Conservation (phyloP, 1,140 invertebrate species). For the Drosophila ficusphila region DNA sequence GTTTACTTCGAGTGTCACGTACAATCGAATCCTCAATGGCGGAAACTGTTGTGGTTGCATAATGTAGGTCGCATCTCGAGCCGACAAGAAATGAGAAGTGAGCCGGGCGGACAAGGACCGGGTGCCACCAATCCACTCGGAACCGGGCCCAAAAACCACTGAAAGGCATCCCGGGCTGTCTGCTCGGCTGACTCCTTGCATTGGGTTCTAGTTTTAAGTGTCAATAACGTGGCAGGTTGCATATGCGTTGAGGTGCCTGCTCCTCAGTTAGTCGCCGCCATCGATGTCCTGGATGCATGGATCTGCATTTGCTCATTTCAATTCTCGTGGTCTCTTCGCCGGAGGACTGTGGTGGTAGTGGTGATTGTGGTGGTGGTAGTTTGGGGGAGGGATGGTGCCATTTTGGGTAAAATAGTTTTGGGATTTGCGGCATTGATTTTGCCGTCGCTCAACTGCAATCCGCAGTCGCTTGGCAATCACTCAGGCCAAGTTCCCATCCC, state of each 20-base stretch:
- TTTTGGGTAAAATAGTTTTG: slow-evolving; percentile 75
- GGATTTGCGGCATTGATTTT: slow-evolving; percentile 79
- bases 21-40: slow-evolving; percentile 92
- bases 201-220: slow-evolving; percentile 76
- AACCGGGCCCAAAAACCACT: slow-evolving; percentile 15
- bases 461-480: slow-evolving; percentile 59
- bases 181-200: slow-evolving; percentile 62
- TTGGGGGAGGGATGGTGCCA: slow-evolving; percentile 14
- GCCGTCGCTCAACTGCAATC: slow-evolving; percentile 69
- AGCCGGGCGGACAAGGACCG: not conserved
- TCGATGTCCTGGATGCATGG: slow-evolving; percentile 41
- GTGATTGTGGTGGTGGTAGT: not conserved
- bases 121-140: not conserved
- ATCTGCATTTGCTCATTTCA: slow-evolving; percentile 74
- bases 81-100: slow-evolving; percentile 20
- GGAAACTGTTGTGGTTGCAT: slow-evolving; percentile 94
- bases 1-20: slow-evolving; percentile 97
- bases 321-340: slow-evolving; percentile 55
- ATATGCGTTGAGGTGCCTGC: slow-evolving; percentile 47
- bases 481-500: slow-evolving; percentile 38
- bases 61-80: slow-evolving; percentile 87
- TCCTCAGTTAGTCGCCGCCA: slow-evolving; percentile 27
- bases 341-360: not conserved
- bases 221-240: slow-evolving; percentile 79
- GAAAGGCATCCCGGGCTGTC: slow-evolving; percentile 48